Base-by-base conservation (phyloP, 2,797 vertebrate species). In the Knipowitschia caucasica region DNA sequence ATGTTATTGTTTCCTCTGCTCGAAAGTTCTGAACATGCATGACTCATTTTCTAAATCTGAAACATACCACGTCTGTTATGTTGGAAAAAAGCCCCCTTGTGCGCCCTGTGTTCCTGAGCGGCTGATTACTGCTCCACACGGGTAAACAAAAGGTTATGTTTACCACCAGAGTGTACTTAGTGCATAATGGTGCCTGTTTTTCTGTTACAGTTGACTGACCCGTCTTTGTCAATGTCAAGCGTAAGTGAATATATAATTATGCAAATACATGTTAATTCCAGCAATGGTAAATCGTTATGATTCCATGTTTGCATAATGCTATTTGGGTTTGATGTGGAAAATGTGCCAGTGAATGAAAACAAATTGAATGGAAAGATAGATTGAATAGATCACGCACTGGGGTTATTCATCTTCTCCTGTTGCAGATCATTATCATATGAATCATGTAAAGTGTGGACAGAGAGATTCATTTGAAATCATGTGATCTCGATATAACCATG, bases 211-310 rank as follows among this genome's bases (percentile, higher is more conserved):
- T 52, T 5, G 17, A 2, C 4, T 38, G 34, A 38, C 24, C 24
- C 23, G 38, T 35, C 33, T 49, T 51, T 38, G 21, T 51, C 33
- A 38, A 3, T 38, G 49, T 25, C 23, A 51, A 26, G 33, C 49
- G 2, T 11, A 17, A 23, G 27, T 17, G 29, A 47, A 47, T 29
- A 47, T 31, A 23, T 20, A n/a, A n/a, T n/a, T n/a, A 46, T 30
- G 46, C 46, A 33, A 33, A 49, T 49, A 12, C 2, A 17, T 38
- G 10, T 24, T 7, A 27, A 51, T 51, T 26, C 10, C 36, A 27
- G 21, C 35, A 51, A 17, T 26, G 23, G n/a, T 44, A 15, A 51
- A 10, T 25, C 26, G 38, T 51, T 38, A 24, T 15, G 21, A 20
- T 18, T 2, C 10, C 33, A 36, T 26, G 34, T 51, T 18, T 51